A percentile compares a stretch with the other conserved stretches of the same genome.
phyloP scores from a whole-genome alignment of 2,797 vertebrate species.

The Sylvia borin region DNA sequence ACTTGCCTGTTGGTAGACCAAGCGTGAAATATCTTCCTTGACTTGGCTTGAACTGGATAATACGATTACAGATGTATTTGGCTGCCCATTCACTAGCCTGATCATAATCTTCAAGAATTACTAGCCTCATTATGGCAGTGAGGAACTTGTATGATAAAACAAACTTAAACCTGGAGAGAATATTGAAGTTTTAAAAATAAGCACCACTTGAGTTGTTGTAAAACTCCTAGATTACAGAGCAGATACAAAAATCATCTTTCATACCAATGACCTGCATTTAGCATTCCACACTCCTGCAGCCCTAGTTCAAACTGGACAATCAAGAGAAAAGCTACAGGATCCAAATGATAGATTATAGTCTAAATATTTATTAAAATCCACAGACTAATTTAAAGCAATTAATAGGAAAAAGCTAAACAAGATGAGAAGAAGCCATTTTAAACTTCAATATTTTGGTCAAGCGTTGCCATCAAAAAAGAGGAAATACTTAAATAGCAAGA shows the following conservation, averaged over 20 bases:
- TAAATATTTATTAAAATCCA: neutral
- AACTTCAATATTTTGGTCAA: neutral
- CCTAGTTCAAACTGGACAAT: neutral
- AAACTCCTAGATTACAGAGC: neutral
- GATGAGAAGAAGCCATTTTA: neutral
- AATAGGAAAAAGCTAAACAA: neutral
- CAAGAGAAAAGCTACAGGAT: neutral
- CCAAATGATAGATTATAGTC: neutral
- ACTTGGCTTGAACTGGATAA: slow-evolving; percentile 82
- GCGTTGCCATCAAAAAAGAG: neutral
- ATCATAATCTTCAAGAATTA: slow-evolving; percentile 94
- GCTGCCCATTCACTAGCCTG: slow-evolving; percentile 97
- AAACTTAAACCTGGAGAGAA: slow-evolving; percentile 38
- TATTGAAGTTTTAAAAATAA: neutral
- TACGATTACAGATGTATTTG: slow-evolving; percentile 93
- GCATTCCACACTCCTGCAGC: neutral
- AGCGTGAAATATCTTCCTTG: slow-evolving; percentile 80
- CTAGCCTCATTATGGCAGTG: slow-evolving; percentile 77
- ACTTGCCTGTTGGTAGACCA: slow-evolving; percentile 84
- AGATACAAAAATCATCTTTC: neutral
- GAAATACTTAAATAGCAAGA: neutral
- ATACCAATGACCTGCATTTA: neutral
- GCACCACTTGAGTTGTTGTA: neutral
- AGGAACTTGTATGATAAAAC: neutral
- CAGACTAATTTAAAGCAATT: neutral